A percentile compares a stretch with the other conserved stretches of the same genome.
These are phyloP conservation scores for Ryuthela nishihirai DNA, from an alignment of 2,888 invertebrate species.

Conservation along the genomic window DNA sequence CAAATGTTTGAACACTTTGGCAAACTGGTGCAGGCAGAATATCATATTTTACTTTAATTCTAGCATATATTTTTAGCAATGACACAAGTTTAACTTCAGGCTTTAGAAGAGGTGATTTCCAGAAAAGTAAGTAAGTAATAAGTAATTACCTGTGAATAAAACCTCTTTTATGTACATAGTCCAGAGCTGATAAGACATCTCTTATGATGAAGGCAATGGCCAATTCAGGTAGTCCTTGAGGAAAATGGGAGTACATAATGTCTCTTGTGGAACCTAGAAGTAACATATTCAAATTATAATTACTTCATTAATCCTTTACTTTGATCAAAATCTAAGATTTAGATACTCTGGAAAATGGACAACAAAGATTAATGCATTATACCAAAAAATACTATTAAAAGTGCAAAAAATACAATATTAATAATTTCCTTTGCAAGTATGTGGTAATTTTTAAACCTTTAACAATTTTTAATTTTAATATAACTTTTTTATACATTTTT, in stretches of 20 bases:
- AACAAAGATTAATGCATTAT: no score
- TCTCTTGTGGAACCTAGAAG: slow-evolving; percentile 76
- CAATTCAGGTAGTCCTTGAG: slow-evolving; percentile 72
- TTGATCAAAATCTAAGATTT: background rate
- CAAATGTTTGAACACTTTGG: no score
- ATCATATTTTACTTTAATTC: no score
- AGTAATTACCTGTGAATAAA: slow-evolving; percentile 73
- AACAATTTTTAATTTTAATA: no score
- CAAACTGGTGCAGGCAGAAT: no score
- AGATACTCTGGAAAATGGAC: slow-evolving; percentile 6
- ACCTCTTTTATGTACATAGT: slow-evolving; percentile 78
- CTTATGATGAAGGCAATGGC: slow-evolving; percentile 73
- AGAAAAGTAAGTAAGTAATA: background rate
- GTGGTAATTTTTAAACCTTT: no score
- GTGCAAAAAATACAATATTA: background rate
- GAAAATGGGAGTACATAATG: slow-evolving; percentile 69
- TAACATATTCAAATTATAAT: slow-evolving; percentile 1
- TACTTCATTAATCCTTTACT: background rate
- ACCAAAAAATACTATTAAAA: background rate
- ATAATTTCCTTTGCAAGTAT: no score
- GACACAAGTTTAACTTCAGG: slow-evolving; percentile 1
- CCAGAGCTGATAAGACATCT: slow-evolving; percentile 72
- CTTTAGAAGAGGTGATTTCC: no score
- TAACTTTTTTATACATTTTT: no score
- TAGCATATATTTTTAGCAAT: no score